phyloP scores from a whole-genome alignment of 1,140 invertebrate species.

The Sinonovacula constricta region DNA sequence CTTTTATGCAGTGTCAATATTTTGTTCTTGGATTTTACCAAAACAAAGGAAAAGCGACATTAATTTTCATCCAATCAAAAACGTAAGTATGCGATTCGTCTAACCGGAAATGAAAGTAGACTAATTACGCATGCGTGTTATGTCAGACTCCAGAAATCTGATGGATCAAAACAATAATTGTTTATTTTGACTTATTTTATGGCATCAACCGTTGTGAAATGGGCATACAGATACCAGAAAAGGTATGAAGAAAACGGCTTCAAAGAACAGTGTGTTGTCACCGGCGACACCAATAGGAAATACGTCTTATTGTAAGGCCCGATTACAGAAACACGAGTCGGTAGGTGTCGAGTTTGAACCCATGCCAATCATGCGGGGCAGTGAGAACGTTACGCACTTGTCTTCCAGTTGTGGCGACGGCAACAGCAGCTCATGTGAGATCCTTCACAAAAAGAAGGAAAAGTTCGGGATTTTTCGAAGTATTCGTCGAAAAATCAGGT shows the following conservation, averaged over 20 bases:
- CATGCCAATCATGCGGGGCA: constrained; percentile 44
- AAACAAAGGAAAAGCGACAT: too few relatives aligned
- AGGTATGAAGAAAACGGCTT: constrained; percentile 71
- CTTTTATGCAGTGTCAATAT: too few relatives aligned
- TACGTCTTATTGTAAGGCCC: not conserved
- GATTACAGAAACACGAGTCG: not conserved
- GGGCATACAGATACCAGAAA: constrained; percentile 5
- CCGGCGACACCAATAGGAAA: constrained; percentile 32
- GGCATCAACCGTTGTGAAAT: constrained; percentile 3
- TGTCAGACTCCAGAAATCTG: constrained; percentile 2
- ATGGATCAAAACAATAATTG: constrained; percentile 32
- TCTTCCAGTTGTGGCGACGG: constrained; percentile 52
- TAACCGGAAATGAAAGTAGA: constrained; percentile 27
- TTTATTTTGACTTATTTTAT: constrained; percentile 17
- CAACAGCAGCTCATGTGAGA: constrained; percentile 48
- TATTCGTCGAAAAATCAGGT: constrained; percentile 65
- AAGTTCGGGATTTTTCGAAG: constrained; percentile 70
- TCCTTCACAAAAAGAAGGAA: constrained; percentile 64
- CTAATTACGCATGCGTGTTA: constrained; percentile 57
- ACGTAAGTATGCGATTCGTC: constrained; percentile 8
- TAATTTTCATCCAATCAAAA: constrained; percentile 42
- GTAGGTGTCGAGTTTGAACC: constrained; percentile 5
- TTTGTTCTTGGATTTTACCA: too few relatives aligned
- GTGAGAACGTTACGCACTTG: constrained; percentile 58
- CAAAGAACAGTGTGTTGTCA: constrained; percentile 63